phyloP scores from a whole-genome alignment of 2,888 invertebrate species.

The Tinea pellionella region DNA sequence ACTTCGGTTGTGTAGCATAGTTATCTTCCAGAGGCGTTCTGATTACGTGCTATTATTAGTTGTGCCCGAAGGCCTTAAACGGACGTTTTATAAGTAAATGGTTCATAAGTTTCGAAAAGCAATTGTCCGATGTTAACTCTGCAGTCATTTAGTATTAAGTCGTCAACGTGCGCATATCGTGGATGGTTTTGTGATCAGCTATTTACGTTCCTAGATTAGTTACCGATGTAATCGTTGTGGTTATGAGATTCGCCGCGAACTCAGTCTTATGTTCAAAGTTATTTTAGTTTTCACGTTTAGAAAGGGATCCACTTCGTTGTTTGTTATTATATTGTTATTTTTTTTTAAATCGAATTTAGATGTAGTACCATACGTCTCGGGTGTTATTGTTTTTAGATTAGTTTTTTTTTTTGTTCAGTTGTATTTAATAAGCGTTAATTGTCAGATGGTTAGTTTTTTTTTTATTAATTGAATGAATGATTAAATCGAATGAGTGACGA shows the following conservation, averaged over 20 bases:
- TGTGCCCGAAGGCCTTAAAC: constrained; percentile 29
- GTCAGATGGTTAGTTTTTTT: neutral
- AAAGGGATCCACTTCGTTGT: constrained; percentile 32
- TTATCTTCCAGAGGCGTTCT: constrained; percentile 35
- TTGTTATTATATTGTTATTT: constrained; percentile 25
- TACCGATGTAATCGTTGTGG: constrained; percentile 23
- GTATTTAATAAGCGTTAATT: neutral
- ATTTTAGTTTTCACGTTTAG: constrained; percentile 30
- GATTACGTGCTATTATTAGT: constrained; percentile 38
- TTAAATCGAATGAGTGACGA: neutral
- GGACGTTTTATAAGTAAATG: constrained; percentile 24
- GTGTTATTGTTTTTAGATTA: constrained; percentile 6
- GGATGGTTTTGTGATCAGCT: constrained; percentile 47
- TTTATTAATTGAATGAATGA: neutral
- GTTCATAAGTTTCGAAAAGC: constrained; percentile 28
- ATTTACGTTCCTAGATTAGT: constrained; percentile 51
- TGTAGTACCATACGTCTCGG: constrained; percentile 23
- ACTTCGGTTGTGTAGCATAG: constrained; percentile 24
- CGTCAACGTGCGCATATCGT: constrained; percentile 55
- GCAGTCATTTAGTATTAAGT: constrained; percentile 48
- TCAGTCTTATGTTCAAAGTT: constrained; percentile 46
- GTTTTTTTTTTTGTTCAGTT: constrained; percentile 2
- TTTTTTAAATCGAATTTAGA: constrained; percentile 34
- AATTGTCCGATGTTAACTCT: constrained; percentile 28
- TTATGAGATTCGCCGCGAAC: constrained; percentile 34